phyloP scores from a whole-genome alignment of 2,113 vertebrate genomes.

The Channa argus region DNA sequence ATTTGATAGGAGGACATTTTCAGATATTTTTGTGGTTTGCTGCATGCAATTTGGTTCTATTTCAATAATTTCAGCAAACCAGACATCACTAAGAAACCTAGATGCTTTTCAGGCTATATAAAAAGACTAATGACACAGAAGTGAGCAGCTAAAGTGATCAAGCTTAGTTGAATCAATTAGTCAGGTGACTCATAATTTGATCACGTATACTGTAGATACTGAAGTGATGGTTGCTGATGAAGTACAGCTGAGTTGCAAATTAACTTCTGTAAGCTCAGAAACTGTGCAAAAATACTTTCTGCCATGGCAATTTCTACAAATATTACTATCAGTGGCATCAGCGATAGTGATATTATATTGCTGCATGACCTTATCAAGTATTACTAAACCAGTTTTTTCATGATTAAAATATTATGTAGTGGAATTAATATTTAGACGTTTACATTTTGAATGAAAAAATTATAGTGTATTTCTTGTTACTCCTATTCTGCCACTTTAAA shows the following conservation, averaged over 20 bases:
- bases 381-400: too few species aligned
- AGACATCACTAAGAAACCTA: neutral
- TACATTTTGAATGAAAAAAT: too few species aligned
- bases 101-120: constrained; percentile 3
- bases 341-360: too few species aligned
- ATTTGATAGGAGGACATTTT: constrained; percentile 1
- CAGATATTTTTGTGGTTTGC: constrained; percentile 1
- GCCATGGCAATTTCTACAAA: neutral
- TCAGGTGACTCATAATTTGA: constrained; percentile 37
- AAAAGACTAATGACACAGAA: constrained; percentile 33
- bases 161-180: constrained; percentile 38
- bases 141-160: constrained; percentile 27
- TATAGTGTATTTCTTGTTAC: too few species aligned
- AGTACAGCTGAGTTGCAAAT: neutral
- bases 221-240: neutral
- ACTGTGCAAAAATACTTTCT: neutral
- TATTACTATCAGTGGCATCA: too few species aligned
- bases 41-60: neutral
- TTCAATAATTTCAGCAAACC: neutral
- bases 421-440: too few species aligned
- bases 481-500: too few species aligned
- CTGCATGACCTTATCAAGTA: too few species aligned
- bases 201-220: constrained; percentile 6
- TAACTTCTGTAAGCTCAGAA: neutral
- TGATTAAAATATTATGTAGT: too few species aligned